Evolutionary conservation across 2,797 vertebrate species (phyloP).

Genomic region (Acridotheres tristis): DNA sequence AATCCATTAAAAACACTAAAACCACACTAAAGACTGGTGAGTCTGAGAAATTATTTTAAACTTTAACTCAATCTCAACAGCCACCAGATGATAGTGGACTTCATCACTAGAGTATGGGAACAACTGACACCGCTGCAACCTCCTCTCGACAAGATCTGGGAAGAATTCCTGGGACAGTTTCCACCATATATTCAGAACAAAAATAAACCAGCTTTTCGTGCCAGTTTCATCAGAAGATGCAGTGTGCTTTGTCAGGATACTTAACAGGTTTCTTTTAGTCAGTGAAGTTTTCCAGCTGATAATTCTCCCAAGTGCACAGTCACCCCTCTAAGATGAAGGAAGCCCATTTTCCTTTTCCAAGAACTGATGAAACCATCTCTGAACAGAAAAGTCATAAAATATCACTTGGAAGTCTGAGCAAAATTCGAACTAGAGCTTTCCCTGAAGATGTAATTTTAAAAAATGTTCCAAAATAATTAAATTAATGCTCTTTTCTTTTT

Average conservation of each 20-base stretch:
- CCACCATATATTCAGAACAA: neutral
- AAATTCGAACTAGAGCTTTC: neutral
- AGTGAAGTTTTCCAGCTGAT: neutral
- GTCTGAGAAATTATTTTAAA: neutral
- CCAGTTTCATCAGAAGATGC: neutral
- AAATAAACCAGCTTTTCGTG: neutral
- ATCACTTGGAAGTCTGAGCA: neutral
- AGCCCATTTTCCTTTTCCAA: neutral
- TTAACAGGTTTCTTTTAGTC: neutral
- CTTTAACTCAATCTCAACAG: neutral
- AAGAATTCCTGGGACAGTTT: neutral
- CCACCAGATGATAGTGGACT: neutral
- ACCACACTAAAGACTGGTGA: neutral
- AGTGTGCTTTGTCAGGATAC: neutral
- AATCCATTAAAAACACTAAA: neutral
- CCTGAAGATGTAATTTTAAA: neutral
- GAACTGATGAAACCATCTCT: neutral
- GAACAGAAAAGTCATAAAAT: neutral
- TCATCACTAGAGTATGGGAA: rapidly evolving
- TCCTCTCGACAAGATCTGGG: neutral
- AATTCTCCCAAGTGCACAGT: neutral
- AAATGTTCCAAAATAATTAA: neutral
- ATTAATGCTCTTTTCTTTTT: neutral
- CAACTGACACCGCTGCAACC: neutral
- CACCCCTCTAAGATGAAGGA: neutral